Evolutionary conservation across 2,888 invertebrate genomes (phyloP).

Genomic region (Polymixis flavicincta): DNA sequence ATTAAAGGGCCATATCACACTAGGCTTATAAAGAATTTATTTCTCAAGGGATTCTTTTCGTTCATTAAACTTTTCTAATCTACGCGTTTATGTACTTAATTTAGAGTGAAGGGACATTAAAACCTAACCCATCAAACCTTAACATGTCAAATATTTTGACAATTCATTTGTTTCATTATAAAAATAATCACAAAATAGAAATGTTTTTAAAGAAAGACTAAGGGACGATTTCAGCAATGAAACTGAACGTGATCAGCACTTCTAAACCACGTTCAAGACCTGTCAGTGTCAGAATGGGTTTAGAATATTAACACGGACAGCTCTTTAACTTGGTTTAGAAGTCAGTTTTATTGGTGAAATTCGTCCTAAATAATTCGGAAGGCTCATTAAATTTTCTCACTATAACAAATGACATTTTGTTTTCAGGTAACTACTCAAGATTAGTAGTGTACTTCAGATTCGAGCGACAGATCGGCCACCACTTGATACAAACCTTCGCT

Average conservation of each 20-base stretch:
- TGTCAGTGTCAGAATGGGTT: too few species aligned
- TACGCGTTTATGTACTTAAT: not conserved
- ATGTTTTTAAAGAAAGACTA: not conserved
- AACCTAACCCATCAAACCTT: not conserved
- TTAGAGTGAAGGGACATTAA: not conserved
- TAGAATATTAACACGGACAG: too few species aligned
- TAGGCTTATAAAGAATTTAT: slow-evolving; percentile 8
- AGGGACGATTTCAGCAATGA: not conserved
- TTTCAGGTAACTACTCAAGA: slow-evolving; percentile 94
- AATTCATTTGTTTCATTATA: slow-evolving; percentile 2
- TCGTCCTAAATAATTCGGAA: too few species aligned
- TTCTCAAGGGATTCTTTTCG: not conserved
- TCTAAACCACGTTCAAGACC: too few species aligned
- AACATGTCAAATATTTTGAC: too few species aligned
- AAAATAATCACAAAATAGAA: not conserved
- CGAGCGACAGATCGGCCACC: slow-evolving; percentile 96
- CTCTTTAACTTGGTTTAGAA: too few species aligned
- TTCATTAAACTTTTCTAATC: slow-evolving; percentile 19
- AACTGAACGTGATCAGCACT: too few species aligned
- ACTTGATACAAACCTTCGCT: slow-evolving; percentile 96
- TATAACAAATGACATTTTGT: not conserved
- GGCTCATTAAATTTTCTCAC: not conserved
- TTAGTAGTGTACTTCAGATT: slow-evolving; percentile 95
- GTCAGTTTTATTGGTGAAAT: too few species aligned
- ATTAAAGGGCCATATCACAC: slow-evolving; percentile 7